Evolutionary conservation across 2,888 invertebrate genomes (phyloP).

Genomic region (Balanococcus diminutus): DNA sequence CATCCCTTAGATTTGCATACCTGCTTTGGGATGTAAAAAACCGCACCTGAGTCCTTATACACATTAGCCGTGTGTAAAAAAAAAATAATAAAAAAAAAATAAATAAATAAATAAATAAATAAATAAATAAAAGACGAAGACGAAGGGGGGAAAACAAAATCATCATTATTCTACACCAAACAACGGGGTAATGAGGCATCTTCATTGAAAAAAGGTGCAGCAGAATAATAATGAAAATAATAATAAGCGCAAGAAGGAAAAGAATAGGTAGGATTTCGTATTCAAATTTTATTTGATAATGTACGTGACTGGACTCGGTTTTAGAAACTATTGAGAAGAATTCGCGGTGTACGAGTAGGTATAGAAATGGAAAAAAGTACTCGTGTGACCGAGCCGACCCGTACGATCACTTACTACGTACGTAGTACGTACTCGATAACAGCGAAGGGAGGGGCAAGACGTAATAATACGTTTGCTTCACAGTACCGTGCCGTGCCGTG

Average conservation of each 20-base stretch:
- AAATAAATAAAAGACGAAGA: neutral
- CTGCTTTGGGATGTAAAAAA: constrained; percentile 54
- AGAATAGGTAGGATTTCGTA: constrained; percentile 48
- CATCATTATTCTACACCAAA: constrained; percentile 39
- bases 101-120: neutral
- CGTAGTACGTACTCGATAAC: no score
- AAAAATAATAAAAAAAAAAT: neutral
- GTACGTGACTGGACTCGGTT: constrained; percentile 55
- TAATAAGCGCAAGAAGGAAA: neutral
- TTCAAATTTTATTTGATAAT: constrained; percentile 55
- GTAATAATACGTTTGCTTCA: no score
- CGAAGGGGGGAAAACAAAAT: constrained; percentile 25
- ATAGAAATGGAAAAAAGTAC: no score
- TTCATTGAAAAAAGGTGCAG: neutral
- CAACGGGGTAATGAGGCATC: constrained; percentile 53
- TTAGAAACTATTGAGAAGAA: neutral
- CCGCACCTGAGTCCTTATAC: constrained; percentile 51
- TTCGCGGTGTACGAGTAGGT: neutral
- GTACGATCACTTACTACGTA: no score
- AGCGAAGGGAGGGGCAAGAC: no score
- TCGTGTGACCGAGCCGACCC: no score
- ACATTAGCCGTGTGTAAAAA: neutral
- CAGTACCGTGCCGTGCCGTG: no score
- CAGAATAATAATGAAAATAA: neutral
- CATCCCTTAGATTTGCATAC: constrained; percentile 50